phyloP scores from a whole-genome alignment of 1,140 invertebrate species.

The Gonioctena quinquepunctata region DNA sequence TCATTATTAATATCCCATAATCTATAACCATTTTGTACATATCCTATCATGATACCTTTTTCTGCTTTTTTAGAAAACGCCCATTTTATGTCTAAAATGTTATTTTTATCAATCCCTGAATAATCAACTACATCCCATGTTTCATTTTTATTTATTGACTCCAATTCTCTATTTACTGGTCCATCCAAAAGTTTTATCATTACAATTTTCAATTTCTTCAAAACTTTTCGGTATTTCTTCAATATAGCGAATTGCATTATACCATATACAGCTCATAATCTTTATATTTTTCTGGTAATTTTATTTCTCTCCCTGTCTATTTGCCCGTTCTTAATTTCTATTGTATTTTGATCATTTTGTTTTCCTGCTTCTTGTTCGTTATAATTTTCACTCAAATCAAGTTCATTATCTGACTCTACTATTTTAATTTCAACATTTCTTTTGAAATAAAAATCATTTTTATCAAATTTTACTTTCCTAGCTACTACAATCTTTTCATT shows the following conservation, averaged over 20 bases:
- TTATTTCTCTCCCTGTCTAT: slow-evolving; percentile 15
- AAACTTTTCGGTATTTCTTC: slow-evolving; percentile 30
- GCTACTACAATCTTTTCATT: slow-evolving; percentile 24
- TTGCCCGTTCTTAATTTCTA: no score
- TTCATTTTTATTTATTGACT: no score
- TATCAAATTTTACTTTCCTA: slow-evolving; percentile 29
- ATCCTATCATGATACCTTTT: no score
- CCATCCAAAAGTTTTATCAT: no score
- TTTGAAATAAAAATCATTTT: slow-evolving; percentile 28
- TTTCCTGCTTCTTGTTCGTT: slow-evolving; percentile 2
- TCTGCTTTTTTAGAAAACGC: no score
- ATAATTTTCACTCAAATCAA: neutral
- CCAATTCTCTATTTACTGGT: no score
- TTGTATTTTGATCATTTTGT: no score
- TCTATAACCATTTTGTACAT: no score
- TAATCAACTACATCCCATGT: no score
- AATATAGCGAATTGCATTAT: slow-evolving; percentile 18
- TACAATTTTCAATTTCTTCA: slow-evolving; percentile 51
- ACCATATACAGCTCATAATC: slow-evolving; percentile 33
- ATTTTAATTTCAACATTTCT: slow-evolving; percentile 9
- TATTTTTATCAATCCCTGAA: no score
- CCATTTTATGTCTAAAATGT: no score
- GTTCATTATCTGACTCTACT: slow-evolving; percentile 11
- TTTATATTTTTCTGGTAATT: slow-evolving; percentile 26
- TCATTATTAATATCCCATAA: no score